Base-by-base conservation (phyloP, 2,113 vertebrate species). In the Ornithorhynchus anatinus region DNA sequence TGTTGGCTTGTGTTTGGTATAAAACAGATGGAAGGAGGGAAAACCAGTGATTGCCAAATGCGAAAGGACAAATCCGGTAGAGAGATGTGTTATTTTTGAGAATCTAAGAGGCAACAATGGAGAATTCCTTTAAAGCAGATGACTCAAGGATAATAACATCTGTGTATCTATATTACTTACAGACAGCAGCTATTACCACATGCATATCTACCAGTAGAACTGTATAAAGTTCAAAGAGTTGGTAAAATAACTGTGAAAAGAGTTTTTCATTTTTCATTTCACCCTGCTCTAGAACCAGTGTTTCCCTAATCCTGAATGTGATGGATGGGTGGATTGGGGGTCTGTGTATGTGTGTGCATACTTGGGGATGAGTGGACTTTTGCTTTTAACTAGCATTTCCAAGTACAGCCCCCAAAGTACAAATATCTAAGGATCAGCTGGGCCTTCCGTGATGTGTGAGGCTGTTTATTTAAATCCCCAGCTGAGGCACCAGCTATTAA, bases 1-100 rank as follows among this genome's bases (percentile, higher is more conserved):
- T 77, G 66, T 81, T 91, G 86, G 86, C 86, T 72, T 86, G 64
- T 59, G 67, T 86, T 86, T 82, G 71, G 62, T 73, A 75, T 73
- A 72, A 84, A 83, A 81, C 89, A 90, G 81, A 89, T 33, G 82
- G 85, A 84, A 89, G 72, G 70, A 83, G 72, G 86, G 82, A 80
- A 80, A 88, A 77, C 82, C 72, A 62, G 36, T 72, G 61, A 79
- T 88, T 91, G 84, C 91, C 79, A 76, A 86, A 77, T 69, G 65
- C 81, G 81, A 83, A 84, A 70, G 85, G 84, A 82, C 84, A 86
- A 58, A 84, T 88, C 63, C 78, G 70, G 52, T 65, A 59, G 53
- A 50, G 63, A 82, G 70, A 62, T 48, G 6, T 61, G 70, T 79
- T 81, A 32, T 78, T 84, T 86, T 82, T 72, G 71, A 59, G 47